Percentiles rank a stretch among this genome's conserved stretches.
Conservation (phyloP, 2,888 invertebrate species). For the Prosopocoilus inquinatus region DNA sequence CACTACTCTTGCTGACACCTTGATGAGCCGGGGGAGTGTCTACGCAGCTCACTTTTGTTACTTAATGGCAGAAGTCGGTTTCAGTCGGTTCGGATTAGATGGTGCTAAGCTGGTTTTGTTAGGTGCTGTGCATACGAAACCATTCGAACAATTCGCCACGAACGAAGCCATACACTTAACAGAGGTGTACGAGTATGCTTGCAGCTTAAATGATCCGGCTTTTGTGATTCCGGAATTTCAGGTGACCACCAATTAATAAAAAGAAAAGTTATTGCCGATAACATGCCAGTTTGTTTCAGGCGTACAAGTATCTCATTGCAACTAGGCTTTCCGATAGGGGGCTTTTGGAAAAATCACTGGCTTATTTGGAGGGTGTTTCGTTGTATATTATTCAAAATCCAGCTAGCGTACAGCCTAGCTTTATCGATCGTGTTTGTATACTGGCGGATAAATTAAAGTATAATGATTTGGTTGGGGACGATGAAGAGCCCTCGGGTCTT, state of each 20-base stretch:
- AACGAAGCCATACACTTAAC: conserved; percentile 90
- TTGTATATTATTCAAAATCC: conserved; percentile 63
- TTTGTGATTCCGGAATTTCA: conserved; percentile 74
- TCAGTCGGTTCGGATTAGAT: conserved; percentile 53
- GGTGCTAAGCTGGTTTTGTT: conserved; percentile 74
- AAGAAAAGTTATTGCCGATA: neutral
- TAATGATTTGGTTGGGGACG: conserved; percentile 45
- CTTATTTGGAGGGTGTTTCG: conserved; percentile 80
- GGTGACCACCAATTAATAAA: conserved; percentile 49
- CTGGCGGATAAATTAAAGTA: conserved; percentile 49
- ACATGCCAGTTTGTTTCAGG: conserved; percentile 51
- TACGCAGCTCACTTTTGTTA: conserved; percentile 97
- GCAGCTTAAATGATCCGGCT: conserved; percentile 71
- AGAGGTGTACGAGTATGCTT: conserved; percentile 92
- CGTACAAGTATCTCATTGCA: conserved; percentile 82
- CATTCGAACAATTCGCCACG: conserved; percentile 68
- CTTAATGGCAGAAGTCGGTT: conserved; percentile 73
- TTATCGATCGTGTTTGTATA: conserved; percentile 55
- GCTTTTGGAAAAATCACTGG: conserved; percentile 73
- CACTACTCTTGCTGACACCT: conserved; percentile 72
- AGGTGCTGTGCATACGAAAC: conserved; percentile 67
- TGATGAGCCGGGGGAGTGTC: conserved; percentile 72
- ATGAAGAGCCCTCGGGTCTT: conserved; percentile 28
- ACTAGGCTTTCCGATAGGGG: conserved; percentile 77
- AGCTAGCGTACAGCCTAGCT: conserved; percentile 51